phyloP scores from a whole-genome alignment of 2,113 vertebrate species.

The Psettodes erumei region DNA sequence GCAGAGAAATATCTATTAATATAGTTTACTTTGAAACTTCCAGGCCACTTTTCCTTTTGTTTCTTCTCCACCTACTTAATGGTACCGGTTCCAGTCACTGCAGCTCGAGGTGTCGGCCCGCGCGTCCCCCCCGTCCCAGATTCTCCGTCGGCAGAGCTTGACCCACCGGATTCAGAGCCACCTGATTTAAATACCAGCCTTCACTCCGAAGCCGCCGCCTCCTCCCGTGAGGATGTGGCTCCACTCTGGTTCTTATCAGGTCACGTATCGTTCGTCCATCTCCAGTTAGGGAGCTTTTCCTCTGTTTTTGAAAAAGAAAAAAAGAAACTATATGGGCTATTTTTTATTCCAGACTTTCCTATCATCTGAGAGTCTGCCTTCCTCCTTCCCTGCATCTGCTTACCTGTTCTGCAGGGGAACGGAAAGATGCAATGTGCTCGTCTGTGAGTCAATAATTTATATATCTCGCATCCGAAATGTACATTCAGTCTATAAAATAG shows the following conservation, averaged over 20 bases:
- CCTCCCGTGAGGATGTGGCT: background rate
- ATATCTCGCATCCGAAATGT: background rate
- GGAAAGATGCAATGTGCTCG: constrained; percentile 4
- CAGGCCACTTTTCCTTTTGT: background rate
- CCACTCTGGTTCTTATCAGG: background rate
- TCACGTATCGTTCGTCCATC: too few species aligned
- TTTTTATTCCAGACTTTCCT: background rate
- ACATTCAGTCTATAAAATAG: background rate
- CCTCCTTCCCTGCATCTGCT: background rate
- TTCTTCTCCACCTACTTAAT: background rate
- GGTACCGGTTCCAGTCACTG: background rate
- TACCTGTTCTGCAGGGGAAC: background rate
- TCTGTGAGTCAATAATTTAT: constrained; percentile 2
- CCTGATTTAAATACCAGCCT: background rate
- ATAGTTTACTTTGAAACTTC: too few species aligned
- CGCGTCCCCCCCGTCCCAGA: background rate
- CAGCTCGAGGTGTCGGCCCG: background rate
- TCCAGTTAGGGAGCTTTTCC: background rate
- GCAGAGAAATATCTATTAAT: background rate
- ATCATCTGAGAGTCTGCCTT: background rate
- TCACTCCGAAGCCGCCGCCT: background rate
- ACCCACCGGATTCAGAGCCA: background rate
- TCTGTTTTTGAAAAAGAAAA: too few species aligned
- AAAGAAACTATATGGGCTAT: too few species aligned
- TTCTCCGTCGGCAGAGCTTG: background rate